Base-by-base conservation (phyloP, 2,797 vertebrate species). In the Netta rufina region DNA sequence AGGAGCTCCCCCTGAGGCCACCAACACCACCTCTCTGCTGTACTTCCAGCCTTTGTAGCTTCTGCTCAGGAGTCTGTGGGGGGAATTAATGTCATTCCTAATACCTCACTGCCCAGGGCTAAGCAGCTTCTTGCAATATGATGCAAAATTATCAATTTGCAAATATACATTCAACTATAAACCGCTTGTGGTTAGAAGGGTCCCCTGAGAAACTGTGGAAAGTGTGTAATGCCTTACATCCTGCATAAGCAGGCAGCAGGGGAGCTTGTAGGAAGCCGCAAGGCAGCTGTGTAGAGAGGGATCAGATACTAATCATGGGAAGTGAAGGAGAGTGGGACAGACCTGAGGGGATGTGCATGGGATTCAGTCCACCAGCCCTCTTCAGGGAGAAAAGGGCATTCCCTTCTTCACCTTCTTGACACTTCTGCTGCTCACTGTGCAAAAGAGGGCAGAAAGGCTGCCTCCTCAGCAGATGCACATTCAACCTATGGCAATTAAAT, bases 131-230 rank as follows among this genome's bases (percentile, higher is more conserved):
- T 83, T 75, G 62, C 67, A 88, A 88, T 49, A n/a, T 25, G 80
- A 77, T 79, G 88, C 74, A 95, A 84, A 95, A 83, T 92, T 95
- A 93, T 74, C 86, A 87, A 64, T 89, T 96, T 95, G 78, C 94
- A 95, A 95, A 95, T 87, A 92, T 54, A 93, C 88, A 61, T 87
- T 89, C 77, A 80, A 56, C 86, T 94, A 33, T 79, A 90, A 95
- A 76, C 39, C 5, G 1, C 81, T 73, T 84, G 92, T 76, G 77
- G 86, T 87, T 92, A 89, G 74, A 84, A 39, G 7, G 3, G 2
- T 77, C 90, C 71, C 90, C 69, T 54, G 84, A 77, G 93, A 79
- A 76, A 65, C 53, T 51, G 27, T 47, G 71, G 84, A 21, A 90
- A 89, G 39, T 11, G 5, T 88, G 32, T 53, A 76, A 87, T 73